These are phyloP conservation scores for Pterocles burchelli DNA, from an alignment of 2,113 vertebrate genomes.

Conservation along the genomic window DNA sequence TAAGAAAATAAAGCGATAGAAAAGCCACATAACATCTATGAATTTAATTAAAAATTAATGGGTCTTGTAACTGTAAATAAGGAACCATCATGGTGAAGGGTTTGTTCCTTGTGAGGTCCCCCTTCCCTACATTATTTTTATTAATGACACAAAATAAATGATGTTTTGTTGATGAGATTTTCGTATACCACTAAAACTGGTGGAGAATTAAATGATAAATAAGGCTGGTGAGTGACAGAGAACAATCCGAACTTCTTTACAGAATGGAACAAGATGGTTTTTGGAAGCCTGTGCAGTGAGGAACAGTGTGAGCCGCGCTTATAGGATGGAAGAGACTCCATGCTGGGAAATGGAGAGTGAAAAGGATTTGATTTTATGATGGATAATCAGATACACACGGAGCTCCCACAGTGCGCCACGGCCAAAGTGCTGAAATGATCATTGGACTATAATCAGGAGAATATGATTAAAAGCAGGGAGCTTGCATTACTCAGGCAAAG, in stretches of 20 bases:
- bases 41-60: background rate
- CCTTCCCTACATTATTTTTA: background rate
- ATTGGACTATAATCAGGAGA: constrained; percentile 6
- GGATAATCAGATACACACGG: constrained; percentile 35
- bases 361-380: constrained; percentile 43
- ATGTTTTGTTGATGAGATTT: background rate
- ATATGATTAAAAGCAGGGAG: constrained; percentile 19
- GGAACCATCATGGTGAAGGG: background rate
- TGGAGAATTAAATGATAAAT: background rate
- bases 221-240: background rate
- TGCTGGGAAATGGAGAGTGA: constrained; percentile 8
- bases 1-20: background rate
- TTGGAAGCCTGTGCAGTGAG: background rate
- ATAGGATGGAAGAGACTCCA: background rate
- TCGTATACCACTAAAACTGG: background rate
- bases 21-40: background rate
- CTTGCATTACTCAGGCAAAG: background rate
- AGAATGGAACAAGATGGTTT: background rate
- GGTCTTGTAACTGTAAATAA: background rate
- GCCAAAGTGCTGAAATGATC: constrained; percentile 31
- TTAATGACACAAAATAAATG: background rate
- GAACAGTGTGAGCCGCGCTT: background rate
- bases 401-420: accelerated
- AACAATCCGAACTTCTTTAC: background rate
- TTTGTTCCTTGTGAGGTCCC: background rate